A percentile compares a stretch with the other conserved stretches of the same genome.
These are phyloP conservation scores for Philonicus albiceps DNA, from an alignment of 2,888 invertebrate genomes.

Conservation along the genomic window DNA sequence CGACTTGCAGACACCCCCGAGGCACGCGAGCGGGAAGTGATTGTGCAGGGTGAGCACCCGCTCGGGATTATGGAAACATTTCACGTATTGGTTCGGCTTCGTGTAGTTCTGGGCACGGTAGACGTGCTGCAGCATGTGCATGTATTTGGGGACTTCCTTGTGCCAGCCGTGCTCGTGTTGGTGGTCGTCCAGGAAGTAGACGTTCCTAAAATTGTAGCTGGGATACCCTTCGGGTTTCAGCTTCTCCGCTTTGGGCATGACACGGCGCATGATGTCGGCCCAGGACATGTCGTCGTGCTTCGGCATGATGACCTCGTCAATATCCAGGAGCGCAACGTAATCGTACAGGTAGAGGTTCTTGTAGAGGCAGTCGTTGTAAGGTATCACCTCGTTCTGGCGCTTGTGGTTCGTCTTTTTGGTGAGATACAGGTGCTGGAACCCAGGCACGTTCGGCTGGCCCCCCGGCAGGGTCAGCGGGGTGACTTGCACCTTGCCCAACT, in stretches of 20 bases:
- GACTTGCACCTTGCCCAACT: slow-evolving; percentile 74
- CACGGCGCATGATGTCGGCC: slow-evolving; percentile 79
- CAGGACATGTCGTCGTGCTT: slow-evolving; percentile 74
- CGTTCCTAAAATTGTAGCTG: slow-evolving; percentile 87
- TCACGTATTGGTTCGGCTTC: slow-evolving; percentile 91
- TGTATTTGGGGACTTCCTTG: slow-evolving; percentile 81
- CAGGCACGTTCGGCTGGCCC: slow-evolving; percentile 88
- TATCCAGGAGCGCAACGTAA: slow-evolving; percentile 89
- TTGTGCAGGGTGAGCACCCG: slow-evolving; percentile 89
- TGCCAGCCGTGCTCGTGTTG: slow-evolving; percentile 81
- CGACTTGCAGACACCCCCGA: slow-evolving; percentile 84
- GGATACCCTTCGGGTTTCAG: slow-evolving; percentile 68
- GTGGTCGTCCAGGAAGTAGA: slow-evolving; percentile 90
- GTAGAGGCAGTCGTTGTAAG: slow-evolving; percentile 96
- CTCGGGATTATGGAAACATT: slow-evolving; percentile 93
- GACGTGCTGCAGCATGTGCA: slow-evolving; percentile 95
- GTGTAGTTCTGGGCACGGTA: slow-evolving; percentile 90
- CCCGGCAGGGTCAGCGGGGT: slow-evolving; percentile 86
- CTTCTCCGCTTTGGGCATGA: slow-evolving; percentile 73
- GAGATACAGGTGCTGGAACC: slow-evolving; percentile 87
- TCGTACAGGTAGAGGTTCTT: slow-evolving; percentile 90
- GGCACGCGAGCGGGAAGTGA: slow-evolving; percentile 89
- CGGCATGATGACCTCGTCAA: slow-evolving; percentile 95
- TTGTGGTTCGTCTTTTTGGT: slow-evolving; percentile 93
- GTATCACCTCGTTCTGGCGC: slow-evolving; percentile 92